phyloP scores from a whole-genome alignment of 2,797 vertebrate genomes.

The Gobio occitaniae region DNA sequence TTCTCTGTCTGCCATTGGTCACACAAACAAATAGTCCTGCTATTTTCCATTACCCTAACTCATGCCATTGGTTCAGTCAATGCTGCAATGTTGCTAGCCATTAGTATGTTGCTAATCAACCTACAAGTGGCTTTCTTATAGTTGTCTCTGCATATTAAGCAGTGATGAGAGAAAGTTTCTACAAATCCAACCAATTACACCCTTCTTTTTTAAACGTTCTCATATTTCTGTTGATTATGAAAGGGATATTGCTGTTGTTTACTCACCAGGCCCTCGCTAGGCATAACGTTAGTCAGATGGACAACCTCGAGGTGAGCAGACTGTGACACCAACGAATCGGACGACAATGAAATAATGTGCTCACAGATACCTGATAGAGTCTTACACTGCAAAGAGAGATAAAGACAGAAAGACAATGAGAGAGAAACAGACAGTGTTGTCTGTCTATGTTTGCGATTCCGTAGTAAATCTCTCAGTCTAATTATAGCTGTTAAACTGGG shows the following conservation, averaged over 20 bases:
- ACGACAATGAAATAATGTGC: conserved; percentile 84
- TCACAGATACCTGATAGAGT: conserved; percentile 74
- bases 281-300: conserved; percentile 78
- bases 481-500: conserved; percentile 10
- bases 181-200: not conserved
- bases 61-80: not conserved
- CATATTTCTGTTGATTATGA: not conserved
- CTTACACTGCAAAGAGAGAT: conserved; percentile 56
- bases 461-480: conserved; percentile 2
- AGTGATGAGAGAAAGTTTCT: not conserved
- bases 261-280: conserved; percentile 81
- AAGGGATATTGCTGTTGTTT: not conserved
- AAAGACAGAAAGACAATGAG: conserved; percentile 17
- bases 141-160: not conserved
- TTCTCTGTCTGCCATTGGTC: not conserved
- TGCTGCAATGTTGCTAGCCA: not conserved
- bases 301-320: conserved; percentile 80
- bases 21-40: not conserved
- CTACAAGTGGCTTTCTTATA: not conserved
- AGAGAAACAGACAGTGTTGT: not conserved
- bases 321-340: conserved; percentile 81
- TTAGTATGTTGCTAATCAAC: not conserved
- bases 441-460: conserved; percentile 1
- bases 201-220: not conserved
- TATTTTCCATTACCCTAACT: not conserved